Conservation (phyloP, 2,113 vertebrate genomes). For the Osmerus mordax region DNA sequence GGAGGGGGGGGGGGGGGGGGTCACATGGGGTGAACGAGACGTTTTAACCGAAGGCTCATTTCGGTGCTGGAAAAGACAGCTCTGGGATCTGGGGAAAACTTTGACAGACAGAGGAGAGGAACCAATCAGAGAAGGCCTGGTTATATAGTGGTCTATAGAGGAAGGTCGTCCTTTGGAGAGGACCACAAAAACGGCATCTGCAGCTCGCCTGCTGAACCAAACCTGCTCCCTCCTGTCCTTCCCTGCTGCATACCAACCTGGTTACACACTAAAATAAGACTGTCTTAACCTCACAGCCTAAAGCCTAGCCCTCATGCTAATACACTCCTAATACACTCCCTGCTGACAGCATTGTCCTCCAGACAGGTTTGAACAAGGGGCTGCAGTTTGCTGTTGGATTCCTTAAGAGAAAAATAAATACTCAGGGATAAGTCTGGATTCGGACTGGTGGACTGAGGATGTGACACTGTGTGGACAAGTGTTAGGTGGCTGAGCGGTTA, state of each 20-base stretch:
- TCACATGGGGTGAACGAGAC: constrained; percentile 30
- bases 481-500: too few relatives aligned
- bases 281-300: too few relatives aligned
- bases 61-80: background rate
- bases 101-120: background rate
- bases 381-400: too few relatives aligned
- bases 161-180: background rate
- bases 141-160: background rate
- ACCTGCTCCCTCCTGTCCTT: background rate
- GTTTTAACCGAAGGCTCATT: constrained; percentile 52
- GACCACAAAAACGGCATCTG: background rate
- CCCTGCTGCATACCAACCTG: background rate
- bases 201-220: background rate
- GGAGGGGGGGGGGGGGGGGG: constrained; percentile 27
- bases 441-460: background rate
- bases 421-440: too few relatives aligned
- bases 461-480: background rate
- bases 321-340: too few relatives aligned
- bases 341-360: too few relatives aligned
- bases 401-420: too few relatives aligned
- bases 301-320: too few relatives aligned
- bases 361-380: too few relatives aligned
- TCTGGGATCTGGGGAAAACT: background rate
- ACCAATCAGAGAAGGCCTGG: too few relatives aligned
- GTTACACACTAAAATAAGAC: too few relatives aligned